Evolutionary conservation across 2,113 vertebrate genomes (phyloP).

Genomic region (Bubo blakistoni): DNA sequence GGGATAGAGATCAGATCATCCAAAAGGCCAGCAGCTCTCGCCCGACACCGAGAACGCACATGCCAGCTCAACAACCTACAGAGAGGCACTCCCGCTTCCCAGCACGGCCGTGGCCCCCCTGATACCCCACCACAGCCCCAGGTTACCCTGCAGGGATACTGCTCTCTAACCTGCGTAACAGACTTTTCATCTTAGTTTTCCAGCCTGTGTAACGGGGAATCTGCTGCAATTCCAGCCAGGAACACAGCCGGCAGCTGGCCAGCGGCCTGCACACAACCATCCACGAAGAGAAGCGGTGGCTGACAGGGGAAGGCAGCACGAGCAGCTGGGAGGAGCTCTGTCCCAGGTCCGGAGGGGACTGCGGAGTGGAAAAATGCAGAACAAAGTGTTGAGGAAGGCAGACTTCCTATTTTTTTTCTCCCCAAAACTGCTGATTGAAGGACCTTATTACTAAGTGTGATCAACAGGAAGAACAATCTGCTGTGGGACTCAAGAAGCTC

Average conservation of each 20-base stretch:
- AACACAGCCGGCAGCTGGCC: neutral
- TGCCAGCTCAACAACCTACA: neutral
- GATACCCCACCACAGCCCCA: fast-evolving
- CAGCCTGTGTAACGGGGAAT: neutral
- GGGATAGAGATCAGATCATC: neutral
- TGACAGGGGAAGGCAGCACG: neutral
- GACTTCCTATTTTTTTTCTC: neutral
- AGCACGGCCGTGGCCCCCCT: neutral
- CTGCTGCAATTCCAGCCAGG: neutral
- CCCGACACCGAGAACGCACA: fast-evolving
- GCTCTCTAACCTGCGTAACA: neutral
- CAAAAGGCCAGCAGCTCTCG: neutral
- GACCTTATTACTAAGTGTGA: neutral
- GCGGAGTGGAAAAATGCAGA: neutral
- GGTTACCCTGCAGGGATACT: fast-evolving
- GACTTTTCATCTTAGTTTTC: neutral
- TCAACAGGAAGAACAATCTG: neutral
- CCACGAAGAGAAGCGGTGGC: neutral
- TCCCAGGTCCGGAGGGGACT: neutral
- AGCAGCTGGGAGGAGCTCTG: neutral
- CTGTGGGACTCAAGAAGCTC: neutral
- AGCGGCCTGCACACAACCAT: fast-evolving
- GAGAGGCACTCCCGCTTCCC: fast-evolving
- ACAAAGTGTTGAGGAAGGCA: neutral
- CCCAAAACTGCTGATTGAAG: neutral